A percentile compares a stretch with the other conserved stretches of the same genome.
These are phyloP conservation scores for Thereva unica DNA, from an alignment of 2,888 invertebrate species.

Conservation along the genomic window DNA sequence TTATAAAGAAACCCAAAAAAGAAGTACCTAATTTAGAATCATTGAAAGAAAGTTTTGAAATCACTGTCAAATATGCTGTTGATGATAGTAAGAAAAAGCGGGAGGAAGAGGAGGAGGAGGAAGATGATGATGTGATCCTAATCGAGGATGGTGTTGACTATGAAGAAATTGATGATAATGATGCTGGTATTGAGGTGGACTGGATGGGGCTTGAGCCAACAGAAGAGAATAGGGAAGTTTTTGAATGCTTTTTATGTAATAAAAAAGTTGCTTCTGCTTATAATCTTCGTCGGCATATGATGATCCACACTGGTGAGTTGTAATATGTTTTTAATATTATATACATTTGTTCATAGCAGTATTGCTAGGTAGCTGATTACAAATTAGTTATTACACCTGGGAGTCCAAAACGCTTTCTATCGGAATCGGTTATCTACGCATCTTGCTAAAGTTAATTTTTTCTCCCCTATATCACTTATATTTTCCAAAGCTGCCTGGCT, in stretches of 20 bases:
- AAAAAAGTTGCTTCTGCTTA: conserved; percentile 56
- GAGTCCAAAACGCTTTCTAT: too few relatives aligned
- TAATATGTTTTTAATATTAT: not conserved
- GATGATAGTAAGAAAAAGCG: not conserved
- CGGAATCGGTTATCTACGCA: too few relatives aligned
- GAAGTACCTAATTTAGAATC: conserved; percentile 28
- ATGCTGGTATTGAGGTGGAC: conserved; percentile 45
- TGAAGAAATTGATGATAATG: conserved; percentile 44
- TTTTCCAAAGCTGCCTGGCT: too few relatives aligned
- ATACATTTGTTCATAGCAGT: too few relatives aligned
- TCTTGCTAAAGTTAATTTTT: conserved; percentile 5
- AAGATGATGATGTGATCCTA: conserved; percentile 22
- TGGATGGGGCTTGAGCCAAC: conserved; percentile 49
- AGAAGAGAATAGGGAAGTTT: conserved; percentile 50
- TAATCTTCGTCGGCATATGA: conserved; percentile 56
- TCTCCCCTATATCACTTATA: not conserved
- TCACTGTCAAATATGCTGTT: not conserved
- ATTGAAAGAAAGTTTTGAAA: conserved; percentile 24
- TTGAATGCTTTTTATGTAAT: conserved; percentile 55
- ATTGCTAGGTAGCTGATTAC: too few relatives aligned
- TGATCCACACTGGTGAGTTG: conserved; percentile 56
- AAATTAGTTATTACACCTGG: too few relatives aligned
- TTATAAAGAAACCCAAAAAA: conserved; percentile 40
- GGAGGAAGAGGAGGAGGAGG: not conserved
- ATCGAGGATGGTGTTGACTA: conserved; percentile 22